Evolutionary conservation across 2,888 invertebrate genomes (phyloP).

Genomic region (Nemotelus nigrinus): DNA sequence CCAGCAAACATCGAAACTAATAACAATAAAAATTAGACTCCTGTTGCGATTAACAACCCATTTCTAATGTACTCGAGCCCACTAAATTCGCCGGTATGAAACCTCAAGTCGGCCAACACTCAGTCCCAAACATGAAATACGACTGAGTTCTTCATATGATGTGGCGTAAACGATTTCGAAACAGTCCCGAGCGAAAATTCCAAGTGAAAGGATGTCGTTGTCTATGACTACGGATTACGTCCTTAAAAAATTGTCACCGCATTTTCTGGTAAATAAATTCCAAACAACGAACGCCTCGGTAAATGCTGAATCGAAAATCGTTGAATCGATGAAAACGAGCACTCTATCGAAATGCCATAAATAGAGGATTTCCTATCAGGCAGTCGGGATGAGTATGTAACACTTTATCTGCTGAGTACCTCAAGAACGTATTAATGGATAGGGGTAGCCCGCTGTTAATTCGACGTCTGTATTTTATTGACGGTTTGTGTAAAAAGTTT

Average conservation of each 20-base stretch:
- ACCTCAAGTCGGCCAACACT: conserved; percentile 14
- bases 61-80: conserved; percentile 17
- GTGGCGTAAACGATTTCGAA: conserved; percentile 23
- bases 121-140: not conserved
- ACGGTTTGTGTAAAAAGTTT: not conserved
- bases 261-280: conserved; percentile 48
- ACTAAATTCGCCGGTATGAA: not conserved
- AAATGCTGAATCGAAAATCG: not conserved
- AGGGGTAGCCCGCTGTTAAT: conserved; percentile 30
- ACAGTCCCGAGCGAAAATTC: not conserved
- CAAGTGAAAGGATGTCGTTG: conserved; percentile 18
- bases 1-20: conserved; percentile 44
- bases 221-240: conserved; percentile 15
- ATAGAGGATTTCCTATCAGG: conserved; percentile 31
- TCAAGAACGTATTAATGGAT: conserved; percentile 14
- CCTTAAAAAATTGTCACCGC: conserved; percentile 43
- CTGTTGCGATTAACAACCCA: conserved; percentile 49
- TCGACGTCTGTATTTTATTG: not conserved
- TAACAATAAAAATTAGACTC: conserved; percentile 50
- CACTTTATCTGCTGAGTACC: conserved; percentile 28
- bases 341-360: conserved; percentile 45
- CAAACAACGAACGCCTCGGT: conserved; percentile 30
- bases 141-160: conserved; percentile 1
- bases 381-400: conserved; percentile 3
- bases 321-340: conserved; percentile 19